Base-by-base conservation (phyloP, 2,797 vertebrate species). In the Hoplostethus atlanticus region DNA sequence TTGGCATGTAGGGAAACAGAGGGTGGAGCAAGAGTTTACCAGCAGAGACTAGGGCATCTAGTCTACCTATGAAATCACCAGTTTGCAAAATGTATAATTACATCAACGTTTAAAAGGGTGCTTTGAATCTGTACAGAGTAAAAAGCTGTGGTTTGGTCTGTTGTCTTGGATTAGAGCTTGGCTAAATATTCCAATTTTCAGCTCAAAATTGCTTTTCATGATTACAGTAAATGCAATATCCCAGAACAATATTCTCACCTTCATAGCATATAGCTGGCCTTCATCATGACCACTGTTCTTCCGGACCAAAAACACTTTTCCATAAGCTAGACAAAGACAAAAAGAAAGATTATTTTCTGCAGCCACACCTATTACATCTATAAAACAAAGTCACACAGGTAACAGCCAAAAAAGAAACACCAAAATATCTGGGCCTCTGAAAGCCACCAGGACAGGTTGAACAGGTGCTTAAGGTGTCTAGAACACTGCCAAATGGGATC, bases 241-340 rank as follows among this genome's bases (percentile, higher is more conserved):
- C 54, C 17, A 55, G 8, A 62, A 1, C 1, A n/a, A 46, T 3
- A 44, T 15, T 72, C 87, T 82, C 79, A 96, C 95, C 94, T 98
- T 98, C 97, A 98, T 98, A 38, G 97, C 97, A 28, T 98, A 98
- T 1, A 98, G 96, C 88, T 96, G 96, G 52, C 94, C 95, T 1
- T 86, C 88, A 71, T 98, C 97, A 1, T 97, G 96, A 1, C 96
- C 97, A 0, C 93, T 96, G 65, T 95, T 96, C 89, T 98, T 98
- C 68, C 97, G 93, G 68, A 98, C 97, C 88, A 98, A 90, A 86
- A 98, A 98, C 79, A 98, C 97, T 85, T 98, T 98, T 65, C 97
- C 97, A 8, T 98, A 98, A 64, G 97, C 97, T 98, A 85, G 56
- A 88, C 31, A 81, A 79, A 73, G 67, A 85, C 30, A 79, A 59